phyloP scores from a whole-genome alignment of 2,888 invertebrate species.

The Trichopria drosophilae region DNA sequence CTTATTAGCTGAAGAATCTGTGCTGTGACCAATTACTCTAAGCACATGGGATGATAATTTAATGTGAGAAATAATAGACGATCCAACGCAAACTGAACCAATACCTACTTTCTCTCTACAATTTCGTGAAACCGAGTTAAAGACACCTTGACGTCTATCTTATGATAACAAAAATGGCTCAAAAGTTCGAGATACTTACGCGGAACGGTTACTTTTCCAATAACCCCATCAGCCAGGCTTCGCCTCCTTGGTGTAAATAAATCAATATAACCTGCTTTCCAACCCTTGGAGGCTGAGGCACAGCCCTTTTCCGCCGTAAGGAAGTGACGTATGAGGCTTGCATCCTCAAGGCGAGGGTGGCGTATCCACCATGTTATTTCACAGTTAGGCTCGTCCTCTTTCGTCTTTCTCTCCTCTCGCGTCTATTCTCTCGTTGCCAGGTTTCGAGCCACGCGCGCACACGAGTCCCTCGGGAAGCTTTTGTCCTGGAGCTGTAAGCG shows the following conservation, averaged over 20 bases:
- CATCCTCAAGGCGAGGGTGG: conserved; percentile 39
- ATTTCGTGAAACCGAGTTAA: neutral
- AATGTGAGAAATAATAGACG: no score
- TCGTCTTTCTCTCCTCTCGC: conserved; percentile 33
- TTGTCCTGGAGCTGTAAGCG: conserved; percentile 58
- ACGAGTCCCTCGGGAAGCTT: conserved; percentile 56
- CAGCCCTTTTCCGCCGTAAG: conserved; percentile 43
- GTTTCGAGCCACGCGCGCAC: conserved; percentile 41
- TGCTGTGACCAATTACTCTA: no score
- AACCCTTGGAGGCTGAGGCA: conserved; percentile 34
- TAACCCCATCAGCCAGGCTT: conserved; percentile 49
- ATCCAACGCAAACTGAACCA: no score
- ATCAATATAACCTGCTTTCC: conserved; percentile 54
- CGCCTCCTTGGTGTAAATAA: conserved; percentile 52
- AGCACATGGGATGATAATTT: no score
- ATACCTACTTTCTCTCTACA: neutral
- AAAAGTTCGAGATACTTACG: no score
- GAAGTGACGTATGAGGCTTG: conserved; percentile 54
- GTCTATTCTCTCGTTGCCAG: conserved; percentile 36
- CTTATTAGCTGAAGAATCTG: no score
- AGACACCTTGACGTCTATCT: neutral
- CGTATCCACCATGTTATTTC: conserved; percentile 55
- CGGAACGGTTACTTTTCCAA: conserved; percentile 46
- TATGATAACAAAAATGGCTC: neutral
- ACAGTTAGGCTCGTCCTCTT: conserved; percentile 53